Conservation (phyloP, 2,888 invertebrate species). For the Callyntrura sp. region DNA sequence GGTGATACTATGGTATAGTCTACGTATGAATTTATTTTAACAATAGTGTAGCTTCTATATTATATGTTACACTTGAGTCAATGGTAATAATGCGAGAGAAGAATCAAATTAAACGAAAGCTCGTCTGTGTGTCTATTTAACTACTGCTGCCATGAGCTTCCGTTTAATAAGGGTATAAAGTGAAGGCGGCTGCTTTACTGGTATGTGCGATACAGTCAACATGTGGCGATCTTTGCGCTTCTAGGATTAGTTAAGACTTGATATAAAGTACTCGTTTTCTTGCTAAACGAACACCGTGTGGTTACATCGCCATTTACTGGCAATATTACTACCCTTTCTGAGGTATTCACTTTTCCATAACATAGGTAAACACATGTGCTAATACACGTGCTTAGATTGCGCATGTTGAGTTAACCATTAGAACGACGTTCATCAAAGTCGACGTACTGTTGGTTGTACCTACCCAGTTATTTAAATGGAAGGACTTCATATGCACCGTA, state of each 20-base stretch:
- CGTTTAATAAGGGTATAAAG: conserved; percentile 45
- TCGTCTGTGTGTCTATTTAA: conserved; percentile 32
- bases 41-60: conserved; percentile 41
- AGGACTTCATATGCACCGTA: too few relatives aligned
- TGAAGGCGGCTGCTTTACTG: not conserved
- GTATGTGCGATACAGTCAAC: conserved; percentile 4
- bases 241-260: not conserved
- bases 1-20: not conserved
- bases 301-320: not conserved
- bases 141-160: conserved; percentile 53
- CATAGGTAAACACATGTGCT: not conserved
- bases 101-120: conserved; percentile 51
- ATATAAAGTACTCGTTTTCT: not conserved
- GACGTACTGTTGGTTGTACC: not conserved
- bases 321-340: not conserved
- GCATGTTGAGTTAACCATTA: conserved; percentile 2
- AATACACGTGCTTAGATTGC: conserved; percentile 63
- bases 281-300: not conserved
- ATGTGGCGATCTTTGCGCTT: not conserved
- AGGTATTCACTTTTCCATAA: conserved; percentile 24
- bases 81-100: not conserved
- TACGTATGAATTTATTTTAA: not conserved
- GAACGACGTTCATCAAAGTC: too few relatives aligned
- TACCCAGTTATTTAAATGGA: not conserved
- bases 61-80: conserved; percentile 20